Evolutionary conservation across 2,113 vertebrate genomes (phyloP).

Genomic region (Triplophysa dalaica): DNA sequence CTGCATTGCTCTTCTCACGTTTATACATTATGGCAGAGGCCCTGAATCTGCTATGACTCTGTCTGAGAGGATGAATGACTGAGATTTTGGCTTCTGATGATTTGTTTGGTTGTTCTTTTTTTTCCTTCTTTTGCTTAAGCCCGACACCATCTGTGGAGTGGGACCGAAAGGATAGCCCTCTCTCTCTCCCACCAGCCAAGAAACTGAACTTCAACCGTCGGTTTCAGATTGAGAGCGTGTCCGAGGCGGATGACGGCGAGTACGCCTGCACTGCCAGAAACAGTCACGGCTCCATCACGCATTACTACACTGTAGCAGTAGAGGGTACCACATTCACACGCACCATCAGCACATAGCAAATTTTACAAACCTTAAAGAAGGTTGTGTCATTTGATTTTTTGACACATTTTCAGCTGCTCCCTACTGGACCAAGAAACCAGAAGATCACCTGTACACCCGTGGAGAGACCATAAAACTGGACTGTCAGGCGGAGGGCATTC

Average conservation of each 20-base stretch:
- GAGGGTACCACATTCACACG: background rate
- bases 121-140: background rate
- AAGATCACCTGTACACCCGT: conserved; percentile 72
- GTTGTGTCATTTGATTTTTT: too few relatives aligned
- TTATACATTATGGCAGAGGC: too few relatives aligned
- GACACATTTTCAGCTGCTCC: conserved; percentile 74
- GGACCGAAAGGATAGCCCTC: background rate
- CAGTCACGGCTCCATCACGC: background rate
- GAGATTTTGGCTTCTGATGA: background rate
- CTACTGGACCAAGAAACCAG: conserved; percentile 76
- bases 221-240: background rate
- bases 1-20: too few relatives aligned
- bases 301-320: background rate
- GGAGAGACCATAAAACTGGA: conserved; percentile 80
- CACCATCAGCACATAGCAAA: background rate
- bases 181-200: background rate
- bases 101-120: background rate
- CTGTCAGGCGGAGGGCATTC: conserved; percentile 81
- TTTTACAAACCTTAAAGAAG: too few relatives aligned
- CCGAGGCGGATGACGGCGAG: background rate
- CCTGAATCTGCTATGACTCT: too few relatives aligned
- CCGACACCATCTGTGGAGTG: background rate
- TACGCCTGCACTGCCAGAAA: background rate
- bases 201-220: background rate
- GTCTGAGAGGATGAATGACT: too few relatives aligned